Percentiles rank a stretch among this genome's conserved stretches.
phyloP scores from a whole-genome alignment of 2,797 vertebrate species.

The Acanthurus lineatus region DNA sequence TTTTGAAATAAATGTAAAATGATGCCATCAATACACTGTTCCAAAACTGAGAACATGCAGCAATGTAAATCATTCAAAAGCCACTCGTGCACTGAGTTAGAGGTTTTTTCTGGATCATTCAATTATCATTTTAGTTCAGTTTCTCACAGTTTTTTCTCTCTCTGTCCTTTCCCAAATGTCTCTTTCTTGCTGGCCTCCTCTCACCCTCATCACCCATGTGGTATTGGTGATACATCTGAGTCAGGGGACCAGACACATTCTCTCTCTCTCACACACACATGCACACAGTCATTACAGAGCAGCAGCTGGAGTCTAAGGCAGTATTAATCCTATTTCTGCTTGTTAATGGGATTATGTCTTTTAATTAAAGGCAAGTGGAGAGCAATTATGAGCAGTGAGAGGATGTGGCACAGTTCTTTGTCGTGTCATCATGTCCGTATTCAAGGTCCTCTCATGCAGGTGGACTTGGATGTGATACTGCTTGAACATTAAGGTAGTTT shows the following conservation, averaged over 20 bases:
- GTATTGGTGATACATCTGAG: slow-evolving; percentile 72
- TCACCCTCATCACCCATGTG: slow-evolving; percentile 66
- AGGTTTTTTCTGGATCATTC: not conserved
- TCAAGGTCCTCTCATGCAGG: slow-evolving; percentile 65
- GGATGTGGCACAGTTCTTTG: slow-evolving; percentile 77
- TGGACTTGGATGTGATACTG: slow-evolving; percentile 36
- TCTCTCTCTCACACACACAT: slow-evolving; percentile 31
- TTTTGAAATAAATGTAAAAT: not conserved
- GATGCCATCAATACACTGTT: not conserved
- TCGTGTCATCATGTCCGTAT: slow-evolving; percentile 63
- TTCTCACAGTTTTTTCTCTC: slow-evolving; percentile 2
- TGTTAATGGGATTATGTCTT: slow-evolving; percentile 88
- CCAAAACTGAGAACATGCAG: not conserved
- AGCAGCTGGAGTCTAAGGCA: slow-evolving; percentile 81
- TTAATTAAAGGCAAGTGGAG: slow-evolving; percentile 87
- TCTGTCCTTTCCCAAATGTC: slow-evolving; percentile 40
- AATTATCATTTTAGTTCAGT: slow-evolving; percentile 16
- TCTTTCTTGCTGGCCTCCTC: slow-evolving; percentile 44
- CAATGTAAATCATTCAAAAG: not conserved
- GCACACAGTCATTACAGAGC: slow-evolving; percentile 68
- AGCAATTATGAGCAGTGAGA: slow-evolving; percentile 84
- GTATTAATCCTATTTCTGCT: slow-evolving; percentile 87
- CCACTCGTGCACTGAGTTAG: not conserved
- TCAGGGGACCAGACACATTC: slow-evolving; percentile 65
- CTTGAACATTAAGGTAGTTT: not conserved